These are phyloP conservation scores for Clinocottus analis DNA, from an alignment of 2,113 vertebrate genomes.

Conservation along the genomic window DNA sequence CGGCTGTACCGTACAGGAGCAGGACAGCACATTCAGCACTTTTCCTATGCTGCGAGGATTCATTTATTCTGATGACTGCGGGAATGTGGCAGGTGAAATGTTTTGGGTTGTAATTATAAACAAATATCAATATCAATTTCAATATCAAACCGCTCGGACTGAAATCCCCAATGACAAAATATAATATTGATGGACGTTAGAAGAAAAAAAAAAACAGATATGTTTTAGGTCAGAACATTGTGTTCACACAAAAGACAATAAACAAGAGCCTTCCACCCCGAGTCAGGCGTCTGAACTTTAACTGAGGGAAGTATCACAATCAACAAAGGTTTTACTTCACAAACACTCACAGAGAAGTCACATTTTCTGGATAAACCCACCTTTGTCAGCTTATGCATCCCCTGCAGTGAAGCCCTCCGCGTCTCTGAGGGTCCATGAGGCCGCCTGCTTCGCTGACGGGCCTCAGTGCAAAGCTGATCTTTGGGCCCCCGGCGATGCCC, in stretches of 20 bases:
- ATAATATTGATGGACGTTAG: background rate
- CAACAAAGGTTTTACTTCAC: background rate
- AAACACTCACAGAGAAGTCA: constrained; percentile 10
- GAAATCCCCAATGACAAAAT: background rate
- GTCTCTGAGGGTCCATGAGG: constrained; percentile 68
- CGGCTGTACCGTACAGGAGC: constrained; percentile 18
- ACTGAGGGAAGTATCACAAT: background rate
- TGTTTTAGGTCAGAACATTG: background rate
- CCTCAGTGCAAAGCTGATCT: constrained; percentile 45
- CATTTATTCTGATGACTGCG: constrained; percentile 2
- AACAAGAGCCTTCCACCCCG: background rate
- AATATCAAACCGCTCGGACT: background rate
- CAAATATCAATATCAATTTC: too few relatives aligned
- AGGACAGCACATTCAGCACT: constrained; percentile 11
- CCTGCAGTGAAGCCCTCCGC: constrained; percentile 30
- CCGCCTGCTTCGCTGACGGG: constrained; percentile 45
- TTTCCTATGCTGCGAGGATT: background rate
- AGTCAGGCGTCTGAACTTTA: background rate
- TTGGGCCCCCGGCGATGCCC: constrained; percentile 65
- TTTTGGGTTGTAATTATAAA: background rate
- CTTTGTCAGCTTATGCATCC: constrained; percentile 75
- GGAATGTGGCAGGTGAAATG: constrained; percentile 17
- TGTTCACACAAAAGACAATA: background rate
- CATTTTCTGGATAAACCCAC: constrained; percentile 56
- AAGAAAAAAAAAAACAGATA: background rate